Conservation (phyloP, 2,797 vertebrate species). For the Australoheros facetus region DNA sequence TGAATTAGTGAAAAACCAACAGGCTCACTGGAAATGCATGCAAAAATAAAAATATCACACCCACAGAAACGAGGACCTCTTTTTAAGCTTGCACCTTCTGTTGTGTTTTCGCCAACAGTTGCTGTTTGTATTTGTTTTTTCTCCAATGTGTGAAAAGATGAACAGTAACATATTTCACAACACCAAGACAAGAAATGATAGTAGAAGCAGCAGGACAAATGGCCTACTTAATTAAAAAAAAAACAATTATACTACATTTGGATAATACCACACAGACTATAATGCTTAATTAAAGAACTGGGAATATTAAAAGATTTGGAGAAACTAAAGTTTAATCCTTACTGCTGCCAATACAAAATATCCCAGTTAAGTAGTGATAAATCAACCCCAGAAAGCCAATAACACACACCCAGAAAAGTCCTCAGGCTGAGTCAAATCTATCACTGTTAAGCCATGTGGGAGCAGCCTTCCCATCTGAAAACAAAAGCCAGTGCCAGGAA, state of each 20-base stretch:
- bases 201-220: background rate
- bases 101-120: constrained; percentile 27
- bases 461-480: constrained; percentile 18
- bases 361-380: background rate
- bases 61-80: background rate
- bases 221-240: background rate
- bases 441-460: constrained; percentile 6
- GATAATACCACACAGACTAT: background rate
- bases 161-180: constrained; percentile 32
- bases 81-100: constrained; percentile 21
- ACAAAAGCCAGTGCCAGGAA: constrained; percentile 20
- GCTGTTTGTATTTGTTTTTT: background rate
- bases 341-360: background rate
- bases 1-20: background rate
- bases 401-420: constrained; percentile 3
- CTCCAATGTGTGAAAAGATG: constrained; percentile 26
- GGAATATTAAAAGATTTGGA: background rate
- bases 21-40: background rate
- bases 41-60: constrained; percentile 1
- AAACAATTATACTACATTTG: background rate
- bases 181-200: background rate
- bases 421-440: constrained; percentile 8
- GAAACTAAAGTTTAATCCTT: background rate
- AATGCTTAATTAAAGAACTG: background rate
- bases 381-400: constrained; percentile 3